Evolutionary conservation across 1,140 invertebrate species (phyloP).

Genomic region (Planococcus citri): DNA sequence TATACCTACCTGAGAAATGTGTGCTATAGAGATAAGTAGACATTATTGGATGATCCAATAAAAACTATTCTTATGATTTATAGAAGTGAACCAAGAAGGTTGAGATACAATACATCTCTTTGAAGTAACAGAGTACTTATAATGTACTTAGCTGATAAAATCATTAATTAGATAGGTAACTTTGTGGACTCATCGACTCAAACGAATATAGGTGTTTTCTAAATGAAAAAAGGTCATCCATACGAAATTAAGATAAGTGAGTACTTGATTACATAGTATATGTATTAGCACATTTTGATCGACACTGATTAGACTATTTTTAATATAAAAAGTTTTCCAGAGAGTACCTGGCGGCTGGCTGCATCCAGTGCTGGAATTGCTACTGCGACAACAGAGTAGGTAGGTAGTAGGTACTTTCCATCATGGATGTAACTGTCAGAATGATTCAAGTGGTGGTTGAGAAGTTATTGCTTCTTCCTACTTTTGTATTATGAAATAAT

Average conservation of each 20-base stretch:
- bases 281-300: no score
- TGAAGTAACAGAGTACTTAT: no score
- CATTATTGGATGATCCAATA: slow-evolving; percentile 93
- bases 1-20: no score
- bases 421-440: slow-evolving; percentile 39
- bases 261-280: no score
- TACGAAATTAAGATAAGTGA: slow-evolving; percentile 28
- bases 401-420: slow-evolving; percentile 32
- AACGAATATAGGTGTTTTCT: slow-evolving; percentile 91
- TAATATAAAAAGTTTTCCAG: slow-evolving; percentile 40
- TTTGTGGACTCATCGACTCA: slow-evolving; percentile 93
- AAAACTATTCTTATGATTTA: slow-evolving; percentile 98
- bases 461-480: no score
- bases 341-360: slow-evolving; percentile 35
- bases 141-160: slow-evolving; percentile 90
- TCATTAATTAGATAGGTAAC: no score
- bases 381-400: background rate
- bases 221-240: slow-evolving; percentile 76
- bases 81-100: slow-evolving; percentile 90
- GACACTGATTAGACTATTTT: no score
- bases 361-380: background rate
- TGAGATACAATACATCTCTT: slow-evolving; percentile 89
- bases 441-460: slow-evolving; percentile 28
- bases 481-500: no score
- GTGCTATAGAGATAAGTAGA: slow-evolving; percentile 37